A percentile compares a stretch with the other conserved stretches of the same genome.
Evolutionary conservation across 2,797 vertebrate genomes (phyloP).

Genomic region (Corythornis leucogaster): DNA sequence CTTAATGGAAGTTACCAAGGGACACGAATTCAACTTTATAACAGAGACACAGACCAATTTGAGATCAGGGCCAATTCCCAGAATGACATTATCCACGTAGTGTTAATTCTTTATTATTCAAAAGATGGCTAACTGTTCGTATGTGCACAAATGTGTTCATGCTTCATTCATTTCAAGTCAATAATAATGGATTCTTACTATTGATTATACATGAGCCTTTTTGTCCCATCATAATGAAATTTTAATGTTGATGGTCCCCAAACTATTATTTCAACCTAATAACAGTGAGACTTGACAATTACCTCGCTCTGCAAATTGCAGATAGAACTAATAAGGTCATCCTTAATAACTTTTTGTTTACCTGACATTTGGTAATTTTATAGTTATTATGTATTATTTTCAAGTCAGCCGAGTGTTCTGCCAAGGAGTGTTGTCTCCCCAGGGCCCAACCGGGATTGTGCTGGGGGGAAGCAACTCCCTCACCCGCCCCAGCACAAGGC

Average conservation of each 20-base stretch:
- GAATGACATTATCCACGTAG: slow-evolving; percentile 67
- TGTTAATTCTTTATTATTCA: slow-evolving; percentile 79
- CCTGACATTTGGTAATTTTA: slow-evolving; percentile 89
- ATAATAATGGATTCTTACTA: slow-evolving; percentile 90
- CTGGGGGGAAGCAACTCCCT: not conserved
- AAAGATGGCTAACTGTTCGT: slow-evolving; percentile 70
- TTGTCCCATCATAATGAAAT: slow-evolving; percentile 94
- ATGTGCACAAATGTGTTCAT: slow-evolving; percentile 72
- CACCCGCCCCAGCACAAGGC: no score
- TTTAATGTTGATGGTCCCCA: slow-evolving; percentile 87
- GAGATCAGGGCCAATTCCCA: slow-evolving; percentile 62
- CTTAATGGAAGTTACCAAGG: slow-evolving; percentile 44
- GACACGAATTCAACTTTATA: slow-evolving; percentile 39
- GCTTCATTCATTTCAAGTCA: slow-evolving; percentile 76
- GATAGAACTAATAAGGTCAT: slow-evolving; percentile 90
- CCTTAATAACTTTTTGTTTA: slow-evolving; percentile 92
- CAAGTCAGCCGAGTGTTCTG: slow-evolving; percentile 81
- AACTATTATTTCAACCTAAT: slow-evolving; percentile 88
- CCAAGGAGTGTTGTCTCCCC: slow-evolving; percentile 50
- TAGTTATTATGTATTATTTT: slow-evolving; percentile 71
- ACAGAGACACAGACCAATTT: slow-evolving; percentile 60
- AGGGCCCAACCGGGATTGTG: not conserved
- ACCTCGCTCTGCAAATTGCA: slow-evolving; percentile 87
- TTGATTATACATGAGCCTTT: slow-evolving; percentile 95
- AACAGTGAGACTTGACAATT: slow-evolving; percentile 89